Conservation (phyloP, 2,113 vertebrate genomes). For the Mustelus asterias region DNA sequence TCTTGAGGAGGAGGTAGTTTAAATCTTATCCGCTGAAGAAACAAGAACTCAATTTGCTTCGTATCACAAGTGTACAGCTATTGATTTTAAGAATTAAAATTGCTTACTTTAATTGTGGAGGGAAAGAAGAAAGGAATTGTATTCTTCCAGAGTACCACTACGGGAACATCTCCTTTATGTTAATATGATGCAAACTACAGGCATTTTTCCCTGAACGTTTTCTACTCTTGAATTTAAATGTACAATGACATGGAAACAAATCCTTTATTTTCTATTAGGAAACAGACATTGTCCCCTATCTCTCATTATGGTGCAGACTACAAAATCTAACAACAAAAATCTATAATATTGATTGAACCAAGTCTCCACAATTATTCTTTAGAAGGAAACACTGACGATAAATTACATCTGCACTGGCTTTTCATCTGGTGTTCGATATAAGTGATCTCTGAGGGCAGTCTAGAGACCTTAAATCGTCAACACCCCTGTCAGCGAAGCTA, state of each 20-base stretch:
- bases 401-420: slow-evolving; percentile 95
- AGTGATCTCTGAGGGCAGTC: slow-evolving; percentile 73
- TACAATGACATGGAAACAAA: slow-evolving; percentile 69
- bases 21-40: background rate
- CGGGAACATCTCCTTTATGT: background rate
- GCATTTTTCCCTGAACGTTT: slow-evolving; percentile 66
- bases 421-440: slow-evolving; percentile 89
- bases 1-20: background rate
- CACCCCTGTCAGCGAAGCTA: slow-evolving; percentile 73
- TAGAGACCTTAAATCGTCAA: slow-evolving; percentile 72
- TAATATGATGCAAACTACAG: slow-evolving; percentile 45
- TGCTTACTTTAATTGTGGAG: background rate
- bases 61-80: background rate
- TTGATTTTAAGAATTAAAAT: background rate
- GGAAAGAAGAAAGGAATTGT: background rate
- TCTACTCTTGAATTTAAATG: slow-evolving; percentile 72
- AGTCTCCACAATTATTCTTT: slow-evolving; percentile 98
- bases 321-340: slow-evolving; percentile 97
- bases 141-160: background rate
- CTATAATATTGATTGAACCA: slow-evolving; percentile 93
- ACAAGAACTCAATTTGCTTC: background rate
- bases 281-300: slow-evolving; percentile 80
- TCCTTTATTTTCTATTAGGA: slow-evolving; percentile 82
- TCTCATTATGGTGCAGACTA: slow-evolving; percentile 92
- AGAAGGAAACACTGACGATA: slow-evolving; percentile 96